Evolutionary conservation across 2,113 vertebrate species (phyloP), one percentile per base, ranked within the genome.

Genomic region (Pipra filicauda): DNA sequence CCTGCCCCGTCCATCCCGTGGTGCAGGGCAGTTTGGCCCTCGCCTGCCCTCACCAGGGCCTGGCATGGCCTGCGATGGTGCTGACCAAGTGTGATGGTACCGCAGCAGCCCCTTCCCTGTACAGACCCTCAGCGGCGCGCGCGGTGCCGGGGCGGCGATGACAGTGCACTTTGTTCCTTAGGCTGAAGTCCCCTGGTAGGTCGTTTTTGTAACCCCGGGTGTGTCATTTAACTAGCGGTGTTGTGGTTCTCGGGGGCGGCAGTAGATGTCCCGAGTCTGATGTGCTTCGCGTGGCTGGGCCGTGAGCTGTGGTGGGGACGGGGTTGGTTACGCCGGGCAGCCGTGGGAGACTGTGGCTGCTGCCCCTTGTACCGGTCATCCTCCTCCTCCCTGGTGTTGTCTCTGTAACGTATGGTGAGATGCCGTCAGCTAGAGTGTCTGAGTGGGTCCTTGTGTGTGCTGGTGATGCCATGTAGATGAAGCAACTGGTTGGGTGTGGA

Each of bases 401-500:
- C 98, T 97, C 96, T 98, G 98, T 98, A 97, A 91, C 74, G 98
- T 98, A 91, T 96, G 95, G 98, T 99, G 98, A 97, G 98, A 95
- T 91, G 96, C 97, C 55, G 98, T 98, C 98, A 98, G 97, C 96
- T 97, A 96, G 98, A 98, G 97, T 97, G 98, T 99, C 98, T 98
- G 99, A 97, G 95, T 98, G 98, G 97, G 98, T 98, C 98, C 97
- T 97, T 94, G 95, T 98, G 98, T 98, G 96, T 95, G 96, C 97
- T 97, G 97, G 95, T 97, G 97, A 97, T 97, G 97, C 97, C 96
- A 69, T 97, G 98, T 98, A 98, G 97, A 98, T 97, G 97, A 98
- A 98, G 97, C 98, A 98, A 98, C 98, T 98, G 98, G 98, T 98
- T 98, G 98, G 98, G 98, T 97, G 98, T 98, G 98, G 98, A 98